These are phyloP conservation scores for Haliclona indistincta DNA, from an alignment of 37 sponge, comb jelly and placozoan species.

Conservation along the genomic window DNA sequence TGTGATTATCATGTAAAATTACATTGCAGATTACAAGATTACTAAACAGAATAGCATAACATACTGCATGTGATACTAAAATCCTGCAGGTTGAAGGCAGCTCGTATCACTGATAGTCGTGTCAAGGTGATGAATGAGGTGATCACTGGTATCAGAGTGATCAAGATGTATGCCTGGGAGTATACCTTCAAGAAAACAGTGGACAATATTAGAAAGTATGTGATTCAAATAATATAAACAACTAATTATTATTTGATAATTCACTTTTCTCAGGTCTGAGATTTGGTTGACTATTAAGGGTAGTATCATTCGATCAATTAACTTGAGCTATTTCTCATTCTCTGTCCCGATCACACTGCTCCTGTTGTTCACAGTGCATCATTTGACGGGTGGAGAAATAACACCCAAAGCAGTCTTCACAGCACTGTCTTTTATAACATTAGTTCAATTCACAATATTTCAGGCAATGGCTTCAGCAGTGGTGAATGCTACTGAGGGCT, in stretches of 20 bases:
- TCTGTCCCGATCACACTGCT: constrained; percentile 34
- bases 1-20: too few species aligned
- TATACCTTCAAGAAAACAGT: constrained; percentile 61
- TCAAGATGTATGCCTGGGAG: constrained; percentile 96
- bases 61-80: too few species aligned
- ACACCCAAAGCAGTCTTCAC: constrained; percentile 65
- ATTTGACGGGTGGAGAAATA: constrained; percentile 26
- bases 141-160: constrained; percentile 83
- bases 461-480: constrained; percentile 21
- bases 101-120: constrained; percentile 65
- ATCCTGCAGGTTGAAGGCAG: constrained; percentile 52
- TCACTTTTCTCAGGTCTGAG: constrained; percentile 67
- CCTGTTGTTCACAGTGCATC: constrained; percentile 49
- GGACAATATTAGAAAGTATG: constrained; percentile 62
- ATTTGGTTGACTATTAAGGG: constrained; percentile 13
- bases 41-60: too few species aligned
- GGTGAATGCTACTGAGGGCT: constrained; percentile 43
- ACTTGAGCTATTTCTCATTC: constrained; percentile 34
- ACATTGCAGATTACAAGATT: too few species aligned
- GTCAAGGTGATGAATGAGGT: constrained; percentile 80
- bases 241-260: too few species aligned
- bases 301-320: constrained; percentile 32
- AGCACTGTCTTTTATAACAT: constrained; percentile 24
- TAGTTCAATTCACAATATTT: constrained; percentile 32
- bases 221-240: too few species aligned